A percentile compares a stretch with the other conserved stretches of the same genome.
These are phyloP conservation scores for Periophthalmus modestus DNA, from an alignment of 2,113 vertebrate species.

Conservation along the genomic window DNA sequence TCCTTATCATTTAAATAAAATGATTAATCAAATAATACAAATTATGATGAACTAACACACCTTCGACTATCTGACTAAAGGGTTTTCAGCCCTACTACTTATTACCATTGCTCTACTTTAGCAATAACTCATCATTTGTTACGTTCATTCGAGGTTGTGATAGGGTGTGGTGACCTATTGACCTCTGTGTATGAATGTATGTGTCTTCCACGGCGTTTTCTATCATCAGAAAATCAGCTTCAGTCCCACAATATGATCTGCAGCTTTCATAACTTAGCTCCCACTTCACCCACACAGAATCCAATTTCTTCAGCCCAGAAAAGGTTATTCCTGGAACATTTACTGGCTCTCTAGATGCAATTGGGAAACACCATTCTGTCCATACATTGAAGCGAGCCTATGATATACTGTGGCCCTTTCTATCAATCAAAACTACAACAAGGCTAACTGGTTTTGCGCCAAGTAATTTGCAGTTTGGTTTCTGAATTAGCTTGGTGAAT, in stretches of 20 bases:
- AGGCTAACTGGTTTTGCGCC: not conserved
- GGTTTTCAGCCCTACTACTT: not conserved
- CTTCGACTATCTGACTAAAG: too few relatives aligned
- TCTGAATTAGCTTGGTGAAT: not conserved
- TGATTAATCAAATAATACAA: too few relatives aligned
- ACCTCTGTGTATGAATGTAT: constrained; percentile 5
- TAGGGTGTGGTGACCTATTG: not conserved
- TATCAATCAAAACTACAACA: not conserved
- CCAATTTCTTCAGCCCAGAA: constrained; percentile 61
- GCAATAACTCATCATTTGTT: not conserved
- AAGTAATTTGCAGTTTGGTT: not conserved
- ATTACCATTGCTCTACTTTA: not conserved
- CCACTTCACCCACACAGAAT: constrained; percentile 60
- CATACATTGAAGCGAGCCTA: constrained; percentile 1
- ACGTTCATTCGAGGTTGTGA: not conserved
- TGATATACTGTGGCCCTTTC: not conserved
- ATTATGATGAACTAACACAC: too few relatives aligned
- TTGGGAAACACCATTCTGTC: constrained; percentile 43
- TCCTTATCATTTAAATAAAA: too few relatives aligned
- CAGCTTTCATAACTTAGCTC: constrained; percentile 60
- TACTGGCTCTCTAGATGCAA: constrained; percentile 60
- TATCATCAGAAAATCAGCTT: constrained; percentile 25
- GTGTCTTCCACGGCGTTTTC: constrained; percentile 9
- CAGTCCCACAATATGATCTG: constrained; percentile 10
- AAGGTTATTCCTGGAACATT: constrained; percentile 66